Base-by-base conservation (phyloP, 2,888 invertebrate genomes). In the Branchipolynoe longqiensis region DNA sequence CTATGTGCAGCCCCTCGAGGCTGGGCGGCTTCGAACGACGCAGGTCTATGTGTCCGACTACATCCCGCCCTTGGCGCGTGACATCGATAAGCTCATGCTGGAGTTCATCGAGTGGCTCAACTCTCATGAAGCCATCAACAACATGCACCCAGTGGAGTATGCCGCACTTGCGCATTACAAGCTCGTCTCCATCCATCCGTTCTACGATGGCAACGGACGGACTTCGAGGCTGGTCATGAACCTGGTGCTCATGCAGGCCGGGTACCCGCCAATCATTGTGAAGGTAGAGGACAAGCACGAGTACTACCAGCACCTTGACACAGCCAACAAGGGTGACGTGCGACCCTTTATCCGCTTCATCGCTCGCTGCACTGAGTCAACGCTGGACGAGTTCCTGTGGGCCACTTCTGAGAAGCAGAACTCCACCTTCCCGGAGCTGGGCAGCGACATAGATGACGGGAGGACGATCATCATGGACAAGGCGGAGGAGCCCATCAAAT, bases 81-180 rank as follows among this genome's bases (percentile, higher is more conserved):
- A 97, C 88, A 96, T 99, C 84, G 96, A 96, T 14, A 95, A 95
- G 64, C 95, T 98, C 28, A 98, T 99, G 97, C 95, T 95, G 28
- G 96, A 97, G 89, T 98, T 99, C 92, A 95, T 97, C n/a, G 95
- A 96, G 28, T 99, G 99, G 99, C 94, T 99, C 12, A 95, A 95
- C 94, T 97, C 98, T 0, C 97, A 97, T 89, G 96, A 96, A 92
- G 97, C 97, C 12, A 94, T 96, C 87, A 96, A 96, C 62, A 96
- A 96, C 62, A 94, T 98, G 94, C 98, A 98, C 95, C 98, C 98
- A 31, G 97, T 98, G 90, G 97, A 98, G 93, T 97, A 97, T 92
- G 98, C 99, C 82, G 99, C 99, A 0, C 94, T 99, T 84, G 98
- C 98, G 0, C 99, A 99, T 94, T 99, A 99, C 94, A 98, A 98